Base-by-base conservation (phyloP, 2,113 vertebrate species). In the Centrocercus urophasianus region DNA sequence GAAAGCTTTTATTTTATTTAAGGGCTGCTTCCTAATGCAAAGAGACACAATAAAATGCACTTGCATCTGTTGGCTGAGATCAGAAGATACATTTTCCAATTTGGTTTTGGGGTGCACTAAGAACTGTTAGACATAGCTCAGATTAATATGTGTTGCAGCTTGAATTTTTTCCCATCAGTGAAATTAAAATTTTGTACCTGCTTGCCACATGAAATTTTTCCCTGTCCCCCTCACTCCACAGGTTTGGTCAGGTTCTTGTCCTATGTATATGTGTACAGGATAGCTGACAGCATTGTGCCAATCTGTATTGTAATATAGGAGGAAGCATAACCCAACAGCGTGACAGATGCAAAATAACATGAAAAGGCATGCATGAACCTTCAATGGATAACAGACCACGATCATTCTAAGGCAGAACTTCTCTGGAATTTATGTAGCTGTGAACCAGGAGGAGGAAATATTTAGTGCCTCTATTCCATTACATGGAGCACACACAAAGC, bases 21-120 rank as follows among this genome's bases (percentile, higher is more conserved):
- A 94, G 88, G 84, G 78, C 83, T 91, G 79, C 72, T 74, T 95
- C 93, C 80, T 96, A 96, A 97, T 91, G 90, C 90, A 95, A 95
- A 94, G 45, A 91, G 89, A 95, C 93, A 86, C 69, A 84, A 89
- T 86, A 95, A 92, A 94, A 97, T 88, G 66, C 65, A 57, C 64
- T 95, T 88, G 79, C 83, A 85, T 96, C 64, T 76, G 69, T 88
- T 83, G 89, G 56, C 75, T 90, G 48, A 85, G 87, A 94, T 73
- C 88, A 73, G 34, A 72, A 88, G 87, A 67, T 38, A 47, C 36
- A 63, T 75, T 86, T 82, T 63, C 57, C 36, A 72, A 72, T 56
- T 64, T 47, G 40, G n/a, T 30, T 7, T 13, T 52, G 20, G 10
- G 24, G 19, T 70, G 21, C 84, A 83, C 76, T 28, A 71, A 54